Evolutionary conservation across 37 sponge, comb jelly and placozoan species (phyloP).

Genomic region (Haliclona indistincta): DNA sequence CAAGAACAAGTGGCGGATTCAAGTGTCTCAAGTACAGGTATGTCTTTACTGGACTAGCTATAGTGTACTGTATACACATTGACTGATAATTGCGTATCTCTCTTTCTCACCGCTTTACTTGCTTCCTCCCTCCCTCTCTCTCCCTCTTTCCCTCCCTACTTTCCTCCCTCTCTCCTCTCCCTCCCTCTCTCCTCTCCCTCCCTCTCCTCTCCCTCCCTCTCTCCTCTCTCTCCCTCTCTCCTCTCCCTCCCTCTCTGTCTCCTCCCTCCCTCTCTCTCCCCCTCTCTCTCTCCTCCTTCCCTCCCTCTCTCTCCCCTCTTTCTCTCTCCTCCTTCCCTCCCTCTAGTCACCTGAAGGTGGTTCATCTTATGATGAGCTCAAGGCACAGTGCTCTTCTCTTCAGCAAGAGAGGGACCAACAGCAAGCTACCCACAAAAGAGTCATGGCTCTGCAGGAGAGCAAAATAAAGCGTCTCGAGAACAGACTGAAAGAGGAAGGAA

Average conservation of each 20-base stretch:
- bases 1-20: no score
- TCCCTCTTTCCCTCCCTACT: not conserved
- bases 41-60: not conserved
- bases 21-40: not conserved
- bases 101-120: not conserved
- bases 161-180: not conserved
- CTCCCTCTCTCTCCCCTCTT: not conserved
- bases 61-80: not conserved
- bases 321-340: not conserved
- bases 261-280: slow-evolving; percentile 9
- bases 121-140: not conserved
- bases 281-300: not conserved
- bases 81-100: not conserved
- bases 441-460: no score
- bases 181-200: not conserved
- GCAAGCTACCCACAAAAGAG: no score
- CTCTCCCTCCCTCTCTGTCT: not conserved
- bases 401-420: no score
- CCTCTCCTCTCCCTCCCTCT: not conserved
- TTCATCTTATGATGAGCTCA: no score
- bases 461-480: no score
- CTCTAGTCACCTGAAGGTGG: not conserved
- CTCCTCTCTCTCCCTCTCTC: slow-evolving; percentile 10
- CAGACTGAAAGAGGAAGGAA: no score
- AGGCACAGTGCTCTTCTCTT: no score